Evolutionary conservation across 2,113 vertebrate genomes (phyloP), one percentile per base, ranked within the genome.

Genomic region (Xenopus laevis): DNA sequence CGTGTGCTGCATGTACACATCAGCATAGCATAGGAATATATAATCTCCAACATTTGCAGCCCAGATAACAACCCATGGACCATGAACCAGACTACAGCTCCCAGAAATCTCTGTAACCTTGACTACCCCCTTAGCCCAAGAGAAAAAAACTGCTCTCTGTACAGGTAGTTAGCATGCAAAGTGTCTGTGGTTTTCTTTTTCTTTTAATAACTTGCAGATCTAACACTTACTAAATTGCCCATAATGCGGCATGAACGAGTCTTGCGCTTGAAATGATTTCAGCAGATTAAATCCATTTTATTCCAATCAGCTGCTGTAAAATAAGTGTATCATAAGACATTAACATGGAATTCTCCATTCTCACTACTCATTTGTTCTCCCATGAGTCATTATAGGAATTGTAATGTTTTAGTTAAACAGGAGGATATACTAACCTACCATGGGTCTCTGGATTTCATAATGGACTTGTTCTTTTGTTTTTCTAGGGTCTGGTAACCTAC

Each of bases 401-500:
- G 0, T 11, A 30, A 3, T 59, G 55, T 44, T 44, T 44, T 4
- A 10, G 11, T 33, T 70, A 52, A 70, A 16, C 18, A 13, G 12
- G 44, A 50, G 20, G 47, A 20, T 13, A 12, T 21, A 13, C 13
- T 20, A 40, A 40, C 33, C 2, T 40, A 27, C 23, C 23, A 27
- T 44, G 4, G 10, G 13, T 58, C 30, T 23, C 10, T 9, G 13
- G 5, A 58, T 18, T 58, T 20, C 9, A 33, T 64, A 10, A 50
- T 68, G 65, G 68, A 33, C 30, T 63, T 55, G 16, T 60, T 23
- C 46, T 8, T 64, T 13, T 63, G 58, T 85, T 80, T 81, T 78
- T 23, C 80, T 84, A 96, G 97, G 94, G 86, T 84, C 94, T 63
- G 95, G 94, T 65, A 98, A 93, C 84, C 92, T 99, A 58, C 95